A percentile compares a stretch with the other conserved stretches of the same genome.
Conservation (phyloP, 2,113 vertebrate genomes). For the Microcebus lehilahytsara region DNA sequence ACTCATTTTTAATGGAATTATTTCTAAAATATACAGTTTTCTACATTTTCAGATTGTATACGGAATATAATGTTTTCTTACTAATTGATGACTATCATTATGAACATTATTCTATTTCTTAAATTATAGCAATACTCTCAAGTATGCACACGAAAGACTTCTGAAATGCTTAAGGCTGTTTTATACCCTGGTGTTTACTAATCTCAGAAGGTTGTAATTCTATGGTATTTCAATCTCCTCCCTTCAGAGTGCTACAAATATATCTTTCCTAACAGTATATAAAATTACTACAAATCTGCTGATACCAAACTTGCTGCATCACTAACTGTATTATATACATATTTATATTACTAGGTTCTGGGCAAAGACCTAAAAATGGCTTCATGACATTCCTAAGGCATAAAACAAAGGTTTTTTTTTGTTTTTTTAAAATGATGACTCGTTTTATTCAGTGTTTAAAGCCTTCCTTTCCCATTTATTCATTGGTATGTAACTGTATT, state of each 20-base stretch:
- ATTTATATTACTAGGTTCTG: conserved; percentile 32
- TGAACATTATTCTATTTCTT: conserved; percentile 10
- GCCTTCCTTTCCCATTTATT: background rate
- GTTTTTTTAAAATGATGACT: background rate
- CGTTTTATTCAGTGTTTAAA: conserved; percentile 39
- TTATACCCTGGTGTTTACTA: background rate
- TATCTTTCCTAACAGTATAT: conserved; percentile 10
- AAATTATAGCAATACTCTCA: background rate
- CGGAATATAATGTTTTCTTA: background rate
- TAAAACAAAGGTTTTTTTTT: background rate
- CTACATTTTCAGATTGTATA: background rate
- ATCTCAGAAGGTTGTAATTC: background rate
- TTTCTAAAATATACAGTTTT: conserved; percentile 30
- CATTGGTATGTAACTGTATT: conserved; percentile 7
- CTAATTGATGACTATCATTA: background rate
- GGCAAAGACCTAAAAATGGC: background rate
- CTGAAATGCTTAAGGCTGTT: conserved; percentile 30
- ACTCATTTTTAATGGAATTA: conserved; percentile 36
- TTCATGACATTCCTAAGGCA: conserved; percentile 23
- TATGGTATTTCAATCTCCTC: background rate
- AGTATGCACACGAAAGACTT: background rate
- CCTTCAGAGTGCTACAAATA: background rate
- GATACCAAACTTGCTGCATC: conserved; percentile 24
- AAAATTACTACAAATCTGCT: conserved; percentile 10
- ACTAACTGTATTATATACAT: conserved; percentile 48